Base-by-base conservation (phyloP, 2,113 vertebrate genomes). In the Eidolon helvum region DNA sequence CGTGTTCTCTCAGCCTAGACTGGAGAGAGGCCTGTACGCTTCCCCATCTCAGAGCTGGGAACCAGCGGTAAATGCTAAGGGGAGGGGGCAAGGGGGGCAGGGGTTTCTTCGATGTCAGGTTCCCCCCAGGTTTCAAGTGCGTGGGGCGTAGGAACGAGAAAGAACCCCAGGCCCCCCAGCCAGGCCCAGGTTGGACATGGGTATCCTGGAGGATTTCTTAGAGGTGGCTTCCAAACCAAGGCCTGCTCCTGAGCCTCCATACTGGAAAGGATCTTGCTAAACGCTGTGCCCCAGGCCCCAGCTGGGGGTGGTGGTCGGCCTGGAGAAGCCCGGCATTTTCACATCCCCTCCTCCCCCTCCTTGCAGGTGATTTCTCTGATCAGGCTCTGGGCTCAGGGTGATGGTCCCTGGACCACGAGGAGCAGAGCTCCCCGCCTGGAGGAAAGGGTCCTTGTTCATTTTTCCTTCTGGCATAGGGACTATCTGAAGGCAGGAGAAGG, bases 41-140 rank as follows among this genome's bases (percentile, higher is more conserved):
- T 71, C 63, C 71, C 26, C 1, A 1, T 45, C n/a, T 57, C n/a
- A 33, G 83, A 38, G 26, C 45, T 28, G 61, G 86, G 69, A 55
- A 11, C 2, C 6, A 35, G 22, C 1, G 45, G 38, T 26, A 55
- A 78, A 33, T 63, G 53, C 53, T 43, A 8, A 1, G 35, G n/a
- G 63, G 1, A 53, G 35, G 18, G 30, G 55, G 63, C 1, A 4
- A 78, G 86, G 35, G 69, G 33, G 14, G 24, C 61, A 6, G 53
- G 14, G 21, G 28, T 16, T 1, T 10, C 28, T n/a, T 6, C 1
- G 0, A 18, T 15, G 12, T 12, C 3, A 2, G 5, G 6, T 2
- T 59, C 7, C 33, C 33, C 74, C 45, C 26, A 33, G 63, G 24
- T 57, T 72, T 75, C 75, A n/a, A 33, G 26, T 18, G 7, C 72